Percentiles rank a stretch among this genome's conserved stretches.
These are phyloP conservation scores for Sepioteuthis lessoniana DNA, from an alignment of 2,888 invertebrate genomes.

Conservation along the genomic window DNA sequence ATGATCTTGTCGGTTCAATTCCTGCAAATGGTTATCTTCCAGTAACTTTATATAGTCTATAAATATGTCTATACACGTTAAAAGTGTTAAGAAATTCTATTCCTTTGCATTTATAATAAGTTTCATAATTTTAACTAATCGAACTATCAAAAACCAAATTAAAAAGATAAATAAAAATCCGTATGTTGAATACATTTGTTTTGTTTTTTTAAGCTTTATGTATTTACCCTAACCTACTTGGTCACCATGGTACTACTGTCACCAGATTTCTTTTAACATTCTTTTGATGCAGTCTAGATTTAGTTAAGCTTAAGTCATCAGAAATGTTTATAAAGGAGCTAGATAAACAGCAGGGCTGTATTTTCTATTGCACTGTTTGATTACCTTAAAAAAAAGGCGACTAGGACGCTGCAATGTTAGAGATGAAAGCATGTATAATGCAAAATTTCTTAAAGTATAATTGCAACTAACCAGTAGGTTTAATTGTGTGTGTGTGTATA, in stretches of 20 bases:
- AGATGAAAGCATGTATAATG: not conserved
- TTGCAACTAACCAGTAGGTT: not conserved
- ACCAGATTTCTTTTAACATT: not conserved
- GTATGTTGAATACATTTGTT: not conserved
- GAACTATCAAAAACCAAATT: no score
- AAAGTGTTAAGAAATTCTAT: no score
- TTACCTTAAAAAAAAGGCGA: not conserved
- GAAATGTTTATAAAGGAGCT: slow-evolving; percentile 33
- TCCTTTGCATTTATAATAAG: no score
- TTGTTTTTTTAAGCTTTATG: not conserved
- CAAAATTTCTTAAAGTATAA: not conserved
- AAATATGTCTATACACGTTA: no score
- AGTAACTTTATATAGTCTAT: no score
- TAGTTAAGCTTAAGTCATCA: not conserved
- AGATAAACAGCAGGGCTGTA: not conserved
- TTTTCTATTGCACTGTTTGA: not conserved
- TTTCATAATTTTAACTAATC: no score
- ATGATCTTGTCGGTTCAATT: no score
- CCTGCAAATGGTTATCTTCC: no score
- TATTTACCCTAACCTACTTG: not conserved
- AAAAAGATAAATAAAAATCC: no score
- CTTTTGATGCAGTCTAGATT: not conserved
- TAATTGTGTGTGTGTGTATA: no score
- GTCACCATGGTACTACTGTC: not conserved
- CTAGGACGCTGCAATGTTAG: not conserved